phyloP scores from a whole-genome alignment of 1,140 invertebrate species.

The Saccostrea echinata region DNA sequence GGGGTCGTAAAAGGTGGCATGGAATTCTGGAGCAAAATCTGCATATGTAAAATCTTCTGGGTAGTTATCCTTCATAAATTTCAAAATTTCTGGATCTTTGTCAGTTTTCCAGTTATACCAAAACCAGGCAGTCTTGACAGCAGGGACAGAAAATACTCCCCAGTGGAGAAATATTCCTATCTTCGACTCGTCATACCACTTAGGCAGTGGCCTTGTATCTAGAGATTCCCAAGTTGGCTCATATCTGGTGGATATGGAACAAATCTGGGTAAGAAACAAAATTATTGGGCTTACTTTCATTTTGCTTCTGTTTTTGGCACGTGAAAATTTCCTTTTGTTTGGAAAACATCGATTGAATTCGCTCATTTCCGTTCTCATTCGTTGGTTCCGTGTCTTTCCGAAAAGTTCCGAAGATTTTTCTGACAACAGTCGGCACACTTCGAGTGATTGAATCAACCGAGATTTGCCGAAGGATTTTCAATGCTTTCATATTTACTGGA shows the following conservation, averaged over 20 bases:
- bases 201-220: slow-evolving; percentile 77
- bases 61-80: slow-evolving; percentile 76
- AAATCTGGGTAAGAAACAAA: no score
- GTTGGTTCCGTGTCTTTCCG: no score
- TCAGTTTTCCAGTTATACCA: slow-evolving; percentile 75
- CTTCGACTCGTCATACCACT: slow-evolving; percentile 80
- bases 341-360: no score
- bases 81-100: slow-evolving; percentile 42
- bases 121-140: slow-evolving; percentile 62
- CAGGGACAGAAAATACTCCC: slow-evolving; percentile 74
- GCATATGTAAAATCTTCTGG: slow-evolving; percentile 71
- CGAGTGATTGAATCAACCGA: no score
- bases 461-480: no score
- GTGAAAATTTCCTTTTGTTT: no score
- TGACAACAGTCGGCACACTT: no score
- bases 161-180: slow-evolving; percentile 76
- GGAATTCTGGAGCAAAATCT: slow-evolving; percentile 71
- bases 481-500: no score
- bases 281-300: no score
- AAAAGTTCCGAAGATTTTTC: no score
- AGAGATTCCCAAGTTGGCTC: slow-evolving; percentile 77
- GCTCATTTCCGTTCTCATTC: no score
- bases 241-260: slow-evolving; percentile 42
- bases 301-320: no score
- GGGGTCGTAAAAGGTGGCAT: slow-evolving; percentile 67